Base-by-base conservation (phyloP, 2,888 invertebrate species). In the Gymnoscelis rufifasciata region DNA sequence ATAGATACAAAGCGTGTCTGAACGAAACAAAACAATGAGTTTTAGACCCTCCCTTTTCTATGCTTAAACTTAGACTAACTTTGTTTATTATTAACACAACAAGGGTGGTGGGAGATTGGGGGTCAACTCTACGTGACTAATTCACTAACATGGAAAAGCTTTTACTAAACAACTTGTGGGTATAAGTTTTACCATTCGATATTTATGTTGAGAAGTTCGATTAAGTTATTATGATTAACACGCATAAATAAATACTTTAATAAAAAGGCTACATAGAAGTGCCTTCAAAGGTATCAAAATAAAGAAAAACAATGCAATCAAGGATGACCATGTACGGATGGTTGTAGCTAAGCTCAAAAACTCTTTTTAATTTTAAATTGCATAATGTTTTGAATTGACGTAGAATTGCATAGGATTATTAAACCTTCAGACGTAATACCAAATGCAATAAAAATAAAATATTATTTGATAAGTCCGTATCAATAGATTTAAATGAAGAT, bases 71-170 rank as follows among this genome's bases (percentile, higher is more conserved):
- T 3, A 10, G 33, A 19, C 14, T 15, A 19, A 33, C 11, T 7
- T 10, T 19, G 19, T 35, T 11, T 35, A 35, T 10, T 19, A 19
- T 6, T 26, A 26, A 26, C 8, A 12, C 12, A 11, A 4, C 12
- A 26, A 13, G 24, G 37, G 23, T 10, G 35, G 35, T 10, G 19
- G 35, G 35, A 14, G 33, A 14, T 31, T 33, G 27, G 41, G 31
- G 43, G 52, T 59, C 61, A 53, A 47, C 43, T 27, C 55, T 50
- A 74, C 72, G 75, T 74, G 74, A 72, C 75, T 74, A 71, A 74
- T 74, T 69, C 73, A 53, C 53, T 60, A 43, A 75, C 74, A 74
- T 62, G 74, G 54, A 65, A 74, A 74, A 61, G 68, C 74, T 75
- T 71, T 74, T 61, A 73, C 65, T 68, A 63, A 70, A 66, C 66